These are phyloP conservation scores for Teinopalpus imperialis DNA, from an alignment of 2,888 invertebrate species.

Conservation along the genomic window DNA sequence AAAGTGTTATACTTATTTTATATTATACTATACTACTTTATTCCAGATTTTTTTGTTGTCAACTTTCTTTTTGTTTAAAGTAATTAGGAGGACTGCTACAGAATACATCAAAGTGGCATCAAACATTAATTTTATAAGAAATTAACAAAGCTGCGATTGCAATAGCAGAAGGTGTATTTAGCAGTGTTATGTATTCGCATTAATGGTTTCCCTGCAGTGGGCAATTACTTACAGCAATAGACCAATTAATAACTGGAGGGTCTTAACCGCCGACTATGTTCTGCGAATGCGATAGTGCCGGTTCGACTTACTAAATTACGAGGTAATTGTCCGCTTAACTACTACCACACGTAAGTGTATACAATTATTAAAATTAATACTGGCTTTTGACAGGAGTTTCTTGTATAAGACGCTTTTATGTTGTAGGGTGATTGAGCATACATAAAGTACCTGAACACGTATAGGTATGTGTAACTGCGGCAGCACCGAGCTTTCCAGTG, in stretches of 20 bases:
- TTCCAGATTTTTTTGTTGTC: too few species aligned
- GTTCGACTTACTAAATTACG: constrained; percentile 37
- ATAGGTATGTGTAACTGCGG: too few species aligned
- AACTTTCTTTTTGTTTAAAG: too few species aligned
- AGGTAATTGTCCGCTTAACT: constrained; percentile 15
- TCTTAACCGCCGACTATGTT: constrained; percentile 32
- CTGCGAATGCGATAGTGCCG: constrained; percentile 38
- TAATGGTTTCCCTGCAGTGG: constrained; percentile 42
- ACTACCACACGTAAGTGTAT: not conserved
- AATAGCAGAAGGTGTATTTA: constrained; percentile 34
- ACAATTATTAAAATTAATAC: constrained; percentile 1
- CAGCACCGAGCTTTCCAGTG: too few species aligned
- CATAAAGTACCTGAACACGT: too few species aligned
- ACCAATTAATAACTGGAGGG: constrained; percentile 49
- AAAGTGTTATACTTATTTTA: too few species aligned
- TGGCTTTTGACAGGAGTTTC: not conserved
- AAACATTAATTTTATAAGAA: constrained; percentile 31
- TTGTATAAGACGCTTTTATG: too few species aligned
- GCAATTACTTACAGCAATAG: constrained; percentile 54
- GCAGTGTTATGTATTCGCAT: constrained; percentile 33
- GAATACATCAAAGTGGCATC: too few species aligned
- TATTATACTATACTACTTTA: too few species aligned
- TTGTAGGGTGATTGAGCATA: too few species aligned
- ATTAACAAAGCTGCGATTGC: constrained; percentile 24
- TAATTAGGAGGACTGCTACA: too few species aligned